These are phyloP conservation scores for Sebastes variabilis DNA, from an alignment of 2,797 vertebrate genomes.

Conservation along the genomic window DNA sequence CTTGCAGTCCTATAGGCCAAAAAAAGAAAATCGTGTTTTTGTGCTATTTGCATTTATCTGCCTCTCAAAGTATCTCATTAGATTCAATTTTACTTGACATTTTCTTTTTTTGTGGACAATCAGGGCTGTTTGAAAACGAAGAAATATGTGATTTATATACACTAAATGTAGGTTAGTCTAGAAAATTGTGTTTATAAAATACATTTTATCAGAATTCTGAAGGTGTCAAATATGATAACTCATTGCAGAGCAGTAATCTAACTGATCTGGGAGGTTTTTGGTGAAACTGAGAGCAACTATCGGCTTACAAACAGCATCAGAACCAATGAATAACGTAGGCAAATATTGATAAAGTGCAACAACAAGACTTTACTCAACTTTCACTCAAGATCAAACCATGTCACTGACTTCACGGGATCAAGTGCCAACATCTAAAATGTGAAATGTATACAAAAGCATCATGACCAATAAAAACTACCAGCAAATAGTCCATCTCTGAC, in stretches of 20 bases:
- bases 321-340: background rate
- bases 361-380: background rate
- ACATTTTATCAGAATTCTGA: background rate
- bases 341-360: background rate
- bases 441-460: background rate
- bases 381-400: no score
- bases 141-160: background rate
- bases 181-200: background rate
- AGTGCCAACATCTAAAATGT: background rate
- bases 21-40: no score
- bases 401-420: background rate
- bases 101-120: no score
- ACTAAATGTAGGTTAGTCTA: background rate
- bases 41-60: no score
- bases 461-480: background rate
- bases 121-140: background rate
- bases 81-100: no score
- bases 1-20: background rate
- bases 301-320: background rate
- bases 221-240: background rate
- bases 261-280: background rate
- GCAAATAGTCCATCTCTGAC: background rate
- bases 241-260: no score
- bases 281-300: background rate
- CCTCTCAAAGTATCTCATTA: no score